phyloP scores from a whole-genome alignment of 2,888 invertebrate species.

The Drosophila borborema region DNA sequence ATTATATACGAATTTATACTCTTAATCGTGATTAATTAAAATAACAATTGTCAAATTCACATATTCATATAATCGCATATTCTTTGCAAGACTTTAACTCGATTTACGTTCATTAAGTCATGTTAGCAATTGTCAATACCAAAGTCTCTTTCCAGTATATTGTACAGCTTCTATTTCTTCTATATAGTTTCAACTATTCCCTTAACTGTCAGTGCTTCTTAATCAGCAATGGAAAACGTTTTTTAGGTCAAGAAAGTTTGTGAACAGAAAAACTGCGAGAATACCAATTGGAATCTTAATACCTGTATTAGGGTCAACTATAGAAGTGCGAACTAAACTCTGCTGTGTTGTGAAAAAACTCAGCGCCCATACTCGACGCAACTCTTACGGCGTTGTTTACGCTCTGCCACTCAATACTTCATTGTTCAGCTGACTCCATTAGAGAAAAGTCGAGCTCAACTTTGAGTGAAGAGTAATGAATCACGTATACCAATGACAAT shows the following conservation, averaged over 20 bases:
- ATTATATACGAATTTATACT: not conserved
- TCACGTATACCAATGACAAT: no score
- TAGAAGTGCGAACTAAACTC: not conserved
- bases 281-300: not conserved
- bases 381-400: not conserved
- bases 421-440: not conserved
- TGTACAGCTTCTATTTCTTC: not conserved
- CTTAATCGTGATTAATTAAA: not conserved
- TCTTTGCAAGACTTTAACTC: not conserved
- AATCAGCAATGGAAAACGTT: not conserved
- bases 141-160: not conserved
- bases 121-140: not conserved
- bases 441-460: not conserved
- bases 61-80: no score
- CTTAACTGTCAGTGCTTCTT: not conserved
- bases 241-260: not conserved
- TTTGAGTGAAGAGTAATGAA: no score
- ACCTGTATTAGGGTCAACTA: not conserved
- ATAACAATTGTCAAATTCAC: not conserved
- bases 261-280: not conserved
- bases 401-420: not conserved
- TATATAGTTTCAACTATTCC: not conserved
- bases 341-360: not conserved
- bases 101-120: not conserved
- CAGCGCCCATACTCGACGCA: not conserved